phyloP scores from a whole-genome alignment of 2,797 vertebrate species.

The Cyprinodon diabolis region DNA sequence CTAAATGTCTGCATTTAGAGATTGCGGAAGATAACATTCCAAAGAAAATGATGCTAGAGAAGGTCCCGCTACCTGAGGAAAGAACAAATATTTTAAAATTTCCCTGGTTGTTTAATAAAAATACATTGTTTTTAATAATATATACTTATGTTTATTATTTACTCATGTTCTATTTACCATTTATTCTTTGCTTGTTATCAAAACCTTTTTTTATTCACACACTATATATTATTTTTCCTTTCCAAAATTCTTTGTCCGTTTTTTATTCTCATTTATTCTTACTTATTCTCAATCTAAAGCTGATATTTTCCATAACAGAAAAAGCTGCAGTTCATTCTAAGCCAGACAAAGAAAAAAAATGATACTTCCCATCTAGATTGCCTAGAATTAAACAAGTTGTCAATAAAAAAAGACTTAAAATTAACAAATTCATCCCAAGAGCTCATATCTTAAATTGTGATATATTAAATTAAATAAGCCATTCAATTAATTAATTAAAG shows the following conservation, averaged over 20 bases:
- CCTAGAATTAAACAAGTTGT: too few species aligned
- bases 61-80: neutral
- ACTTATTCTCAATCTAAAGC: neutral
- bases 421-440: neutral
- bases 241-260: neutral
- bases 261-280: neutral
- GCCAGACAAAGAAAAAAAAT: neutral
- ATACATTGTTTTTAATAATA: neutral
- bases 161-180: neutral
- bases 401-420: neutral
- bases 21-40: neutral
- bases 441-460: neutral
- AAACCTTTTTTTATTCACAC: neutral
- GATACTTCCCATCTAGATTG: neutral
- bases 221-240: neutral
- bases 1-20: too few species aligned
- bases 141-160: too few species aligned
- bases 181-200: neutral
- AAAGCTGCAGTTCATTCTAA: neutral
- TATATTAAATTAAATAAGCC: neutral
- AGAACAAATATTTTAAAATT: neutral
- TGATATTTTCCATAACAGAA: neutral
- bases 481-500: neutral
- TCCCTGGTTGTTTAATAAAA: neutral
- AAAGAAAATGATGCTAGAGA: neutral